phyloP scores from a whole-genome alignment of 2,888 invertebrate species.

The Nemoura dubitans region DNA sequence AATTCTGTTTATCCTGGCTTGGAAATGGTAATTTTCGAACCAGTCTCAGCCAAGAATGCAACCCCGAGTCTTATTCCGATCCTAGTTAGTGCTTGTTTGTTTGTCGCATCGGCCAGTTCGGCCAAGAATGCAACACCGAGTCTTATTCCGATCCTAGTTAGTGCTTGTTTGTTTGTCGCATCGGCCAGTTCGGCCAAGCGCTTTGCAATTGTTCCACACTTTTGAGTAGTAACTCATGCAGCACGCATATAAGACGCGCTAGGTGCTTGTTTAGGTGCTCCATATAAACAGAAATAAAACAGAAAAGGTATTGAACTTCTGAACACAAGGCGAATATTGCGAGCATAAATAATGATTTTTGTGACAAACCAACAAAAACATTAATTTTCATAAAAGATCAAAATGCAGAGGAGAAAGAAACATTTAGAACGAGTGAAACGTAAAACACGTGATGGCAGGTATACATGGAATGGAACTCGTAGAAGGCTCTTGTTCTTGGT shows the following conservation, averaged over 20 bases:
- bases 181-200: too few relatives aligned
- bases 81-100: too few relatives aligned
- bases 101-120: too few relatives aligned
- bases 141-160: too few relatives aligned
- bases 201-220: neutral
- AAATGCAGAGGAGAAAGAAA: neutral
- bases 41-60: too few relatives aligned
- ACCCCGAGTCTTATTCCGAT: too few relatives aligned
- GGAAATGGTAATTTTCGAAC: too few relatives aligned
- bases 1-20: too few relatives aligned
- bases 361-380: slow-evolving; percentile 3
- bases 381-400: neutral
- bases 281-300: neutral
- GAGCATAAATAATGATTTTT: neutral
- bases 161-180: too few relatives aligned
- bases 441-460: neutral
- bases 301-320: neutral
- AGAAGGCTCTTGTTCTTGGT: neutral
- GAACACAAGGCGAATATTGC: neutral
- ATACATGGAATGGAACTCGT: neutral
- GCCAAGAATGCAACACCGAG: too few relatives aligned
- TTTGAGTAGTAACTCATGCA: neutral
- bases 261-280: neutral
- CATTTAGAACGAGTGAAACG: neutral
- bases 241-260: neutral